Evolutionary conservation across 2,888 invertebrate genomes (phyloP).

Genomic region (Crematogaster levior): DNA sequence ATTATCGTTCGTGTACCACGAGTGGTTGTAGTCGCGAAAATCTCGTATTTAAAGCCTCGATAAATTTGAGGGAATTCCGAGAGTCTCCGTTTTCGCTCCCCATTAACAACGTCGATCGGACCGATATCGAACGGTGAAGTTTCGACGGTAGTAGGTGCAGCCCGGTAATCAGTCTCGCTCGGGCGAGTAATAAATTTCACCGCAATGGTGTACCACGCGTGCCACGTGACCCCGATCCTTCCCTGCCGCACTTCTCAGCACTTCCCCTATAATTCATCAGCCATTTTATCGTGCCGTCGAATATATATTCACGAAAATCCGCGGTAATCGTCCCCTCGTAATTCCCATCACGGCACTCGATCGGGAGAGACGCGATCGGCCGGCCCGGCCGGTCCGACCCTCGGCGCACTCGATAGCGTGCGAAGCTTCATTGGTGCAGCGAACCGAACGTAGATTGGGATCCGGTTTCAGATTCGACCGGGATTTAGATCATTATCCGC

Average conservation of each 20-base stretch:
- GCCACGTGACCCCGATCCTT: conserved; percentile 75
- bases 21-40: neutral
- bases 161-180: conserved; percentile 74
- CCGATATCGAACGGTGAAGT: conserved; percentile 60
- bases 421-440: conserved; percentile 47
- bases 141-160: conserved; percentile 64
- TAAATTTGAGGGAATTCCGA: conserved; percentile 7
- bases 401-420: conserved; percentile 27
- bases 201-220: conserved; percentile 68
- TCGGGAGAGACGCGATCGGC: conserved; percentile 16
- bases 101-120: conserved; percentile 56
- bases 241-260: conserved; percentile 60
- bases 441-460: conserved; percentile 58
- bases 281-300: conserved; percentile 75
- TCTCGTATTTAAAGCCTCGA: neutral
- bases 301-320: conserved; percentile 76
- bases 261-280: conserved; percentile 75
- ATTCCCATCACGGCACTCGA: conserved; percentile 70
- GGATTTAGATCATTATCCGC: conserved; percentile 75
- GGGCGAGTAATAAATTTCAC: conserved; percentile 76
- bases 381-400: neutral
- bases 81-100: conserved; percentile 47
- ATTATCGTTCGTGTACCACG: neutral
- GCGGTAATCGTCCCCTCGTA: conserved; percentile 74
- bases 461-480: conserved; percentile 71